Evolutionary conservation across 2,113 vertebrate genomes (phyloP).

Genomic region (Datnioides undecimradiatus): DNA sequence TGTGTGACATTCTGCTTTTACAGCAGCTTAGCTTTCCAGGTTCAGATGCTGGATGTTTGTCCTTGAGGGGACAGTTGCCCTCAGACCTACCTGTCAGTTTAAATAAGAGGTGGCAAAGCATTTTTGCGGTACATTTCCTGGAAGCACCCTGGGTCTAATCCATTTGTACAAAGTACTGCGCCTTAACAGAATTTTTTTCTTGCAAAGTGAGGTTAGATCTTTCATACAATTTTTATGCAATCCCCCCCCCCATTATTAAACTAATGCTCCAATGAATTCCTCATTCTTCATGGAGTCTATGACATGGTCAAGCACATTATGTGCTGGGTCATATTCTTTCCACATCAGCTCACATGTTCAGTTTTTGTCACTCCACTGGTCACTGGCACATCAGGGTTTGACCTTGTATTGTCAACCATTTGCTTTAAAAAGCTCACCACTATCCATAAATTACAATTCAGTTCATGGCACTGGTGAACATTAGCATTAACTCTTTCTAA

Average conservation of each 20-base stretch:
- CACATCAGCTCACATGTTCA: neutral
- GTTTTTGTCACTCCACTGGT: conserved; percentile 8
- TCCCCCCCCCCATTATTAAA: neutral
- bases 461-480: neutral
- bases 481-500: neutral
- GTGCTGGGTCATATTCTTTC: neutral
- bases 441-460: conserved; percentile 1
- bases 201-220: conserved; percentile 5
- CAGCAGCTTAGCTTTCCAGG: conserved; percentile 64
- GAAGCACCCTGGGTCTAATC: conserved; percentile 27
- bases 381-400: conserved; percentile 1
- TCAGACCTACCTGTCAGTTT: conserved; percentile 70
- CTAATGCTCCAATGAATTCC: neutral
- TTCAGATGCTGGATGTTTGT: conserved; percentile 54
- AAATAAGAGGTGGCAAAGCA: conserved; percentile 46
- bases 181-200: neutral
- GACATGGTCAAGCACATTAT: conserved; percentile 16
- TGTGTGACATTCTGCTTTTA: conserved; percentile 66
- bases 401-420: neutral
- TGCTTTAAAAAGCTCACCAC: conserved; percentile 4
- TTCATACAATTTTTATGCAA: conserved; percentile 8
- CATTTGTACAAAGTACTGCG: conserved; percentile 16
- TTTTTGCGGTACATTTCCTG: conserved; percentile 43
- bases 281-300: neutral
- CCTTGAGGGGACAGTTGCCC: conserved; percentile 75